Conservation (phyloP, 1,140 invertebrate genomes). For the Tetraneura akinire region DNA sequence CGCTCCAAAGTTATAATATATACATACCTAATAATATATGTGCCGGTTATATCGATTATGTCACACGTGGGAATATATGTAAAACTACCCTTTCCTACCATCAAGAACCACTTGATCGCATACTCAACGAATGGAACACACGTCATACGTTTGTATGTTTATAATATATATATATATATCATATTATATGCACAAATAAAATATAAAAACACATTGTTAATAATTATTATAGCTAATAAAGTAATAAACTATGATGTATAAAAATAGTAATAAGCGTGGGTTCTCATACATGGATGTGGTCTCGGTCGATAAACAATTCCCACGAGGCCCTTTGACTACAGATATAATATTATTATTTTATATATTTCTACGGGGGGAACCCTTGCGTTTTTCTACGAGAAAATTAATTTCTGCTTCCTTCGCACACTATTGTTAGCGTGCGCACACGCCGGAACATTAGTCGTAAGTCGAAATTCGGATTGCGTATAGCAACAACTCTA, state of each 20-base stretch:
- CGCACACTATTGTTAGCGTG: constrained; percentile 42
- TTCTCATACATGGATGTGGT: constrained; percentile 30
- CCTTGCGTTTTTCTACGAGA: constrained; percentile 37
- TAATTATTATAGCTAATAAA: constrained; percentile 46
- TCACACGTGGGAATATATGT: background rate
- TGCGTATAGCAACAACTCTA: constrained; percentile 4
- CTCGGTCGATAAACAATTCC: constrained; percentile 44
- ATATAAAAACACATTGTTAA: constrained; percentile 16
- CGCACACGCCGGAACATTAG: constrained; percentile 47
- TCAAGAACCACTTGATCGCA: background rate
- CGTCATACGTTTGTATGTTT: background rate
- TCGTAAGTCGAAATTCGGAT: constrained; percentile 38
- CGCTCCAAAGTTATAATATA: background rate
- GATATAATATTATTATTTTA: background rate
- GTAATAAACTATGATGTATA: constrained; percentile 41
- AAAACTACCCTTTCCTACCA: background rate
- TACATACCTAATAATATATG: too few species aligned
- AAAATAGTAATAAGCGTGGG: constrained; percentile 32
- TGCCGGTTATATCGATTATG: too few species aligned
- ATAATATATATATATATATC: too few species aligned
- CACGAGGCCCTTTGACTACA: constrained; percentile 36
- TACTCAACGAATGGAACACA: background rate
- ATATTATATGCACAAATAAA: background rate
- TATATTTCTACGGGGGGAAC: constrained; percentile 27
- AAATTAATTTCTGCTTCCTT: constrained; percentile 51